Evolutionary conservation across 2,888 invertebrate genomes (phyloP).

Genomic region (Oscheius sp.): DNA sequence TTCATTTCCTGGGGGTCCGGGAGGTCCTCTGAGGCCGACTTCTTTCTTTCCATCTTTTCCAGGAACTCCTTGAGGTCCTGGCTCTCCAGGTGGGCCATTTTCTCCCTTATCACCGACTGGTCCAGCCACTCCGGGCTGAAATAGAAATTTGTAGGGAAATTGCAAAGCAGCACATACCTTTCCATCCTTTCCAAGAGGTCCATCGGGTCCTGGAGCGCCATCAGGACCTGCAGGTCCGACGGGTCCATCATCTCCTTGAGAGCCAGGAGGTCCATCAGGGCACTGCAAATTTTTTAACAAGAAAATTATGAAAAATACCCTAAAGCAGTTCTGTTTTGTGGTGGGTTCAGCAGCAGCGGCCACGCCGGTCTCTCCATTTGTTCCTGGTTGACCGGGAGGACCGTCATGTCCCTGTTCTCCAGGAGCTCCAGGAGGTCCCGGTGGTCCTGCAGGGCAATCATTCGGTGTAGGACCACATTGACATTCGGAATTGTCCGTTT

Average conservation of each 20-base stretch:
- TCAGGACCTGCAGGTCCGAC: background rate
- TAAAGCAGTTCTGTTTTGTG: background rate
- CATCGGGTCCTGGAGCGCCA: constrained; percentile 18
- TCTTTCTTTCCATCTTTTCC: constrained; percentile 20
- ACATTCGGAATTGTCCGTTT: constrained; percentile 26
- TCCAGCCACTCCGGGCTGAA: constrained; percentile 15
- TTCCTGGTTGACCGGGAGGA: constrained; percentile 12
- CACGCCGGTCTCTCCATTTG: constrained; percentile 1
- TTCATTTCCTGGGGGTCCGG: constrained; percentile 20
- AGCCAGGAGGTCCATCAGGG: constrained; percentile 10
- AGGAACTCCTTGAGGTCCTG: background rate
- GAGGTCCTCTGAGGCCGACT: constrained; percentile 22
- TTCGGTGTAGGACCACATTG: constrained; percentile 9
- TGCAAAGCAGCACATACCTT: background rate
- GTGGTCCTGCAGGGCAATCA: constrained; percentile 25
- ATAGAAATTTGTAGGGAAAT: background rate
- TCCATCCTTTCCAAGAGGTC: constrained; percentile 17
- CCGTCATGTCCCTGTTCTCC: constrained; percentile 12
- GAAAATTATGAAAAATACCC: background rate
- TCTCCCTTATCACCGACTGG: constrained; percentile 2
- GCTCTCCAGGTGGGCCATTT: constrained; percentile 6
- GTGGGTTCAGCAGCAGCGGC: background rate
- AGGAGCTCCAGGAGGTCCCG: constrained; percentile 15
- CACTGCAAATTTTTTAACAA: background rate
- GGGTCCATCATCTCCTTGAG: constrained; percentile 1